phyloP scores from a whole-genome alignment of 2,113 vertebrate genomes.

The Spheniscus mendiculus region DNA sequence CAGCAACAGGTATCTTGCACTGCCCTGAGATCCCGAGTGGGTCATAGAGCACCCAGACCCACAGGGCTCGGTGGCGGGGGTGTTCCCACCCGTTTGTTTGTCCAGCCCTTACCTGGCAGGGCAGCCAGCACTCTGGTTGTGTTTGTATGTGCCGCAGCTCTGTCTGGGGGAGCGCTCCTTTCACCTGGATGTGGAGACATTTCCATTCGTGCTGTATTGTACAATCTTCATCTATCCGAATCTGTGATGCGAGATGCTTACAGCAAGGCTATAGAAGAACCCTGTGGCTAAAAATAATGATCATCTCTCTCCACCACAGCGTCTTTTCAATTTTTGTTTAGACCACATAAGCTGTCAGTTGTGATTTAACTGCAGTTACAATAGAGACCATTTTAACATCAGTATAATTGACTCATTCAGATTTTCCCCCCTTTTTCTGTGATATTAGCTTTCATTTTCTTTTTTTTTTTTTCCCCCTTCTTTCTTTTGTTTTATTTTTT shows the following conservation, averaged over 20 bases:
- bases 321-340: not conserved
- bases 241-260: not conserved
- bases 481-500: not conserved
- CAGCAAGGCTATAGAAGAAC: not conserved
- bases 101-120: no score
- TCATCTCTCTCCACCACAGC: not conserved
- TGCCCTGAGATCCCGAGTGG: not conserved
- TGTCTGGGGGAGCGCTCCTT: rapidly evolving
- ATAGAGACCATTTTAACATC: not conserved
- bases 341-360: not conserved
- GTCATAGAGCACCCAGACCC: not conserved
- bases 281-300: not conserved
- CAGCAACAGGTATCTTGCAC: not conserved
- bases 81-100: no score
- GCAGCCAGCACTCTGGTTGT: not conserved
- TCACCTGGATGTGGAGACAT: rapidly evolving
- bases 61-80: no score
- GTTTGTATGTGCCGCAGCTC: rapidly evolving
- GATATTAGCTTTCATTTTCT: not conserved
- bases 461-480: no score
- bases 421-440: not conserved
- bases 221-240: rapidly evolving
- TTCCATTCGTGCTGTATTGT: not conserved
- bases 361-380: not conserved
- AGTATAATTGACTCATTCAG: not conserved